Evolutionary conservation across 2,888 invertebrate genomes (phyloP).

Genomic region (Poecilus cupreus): DNA sequence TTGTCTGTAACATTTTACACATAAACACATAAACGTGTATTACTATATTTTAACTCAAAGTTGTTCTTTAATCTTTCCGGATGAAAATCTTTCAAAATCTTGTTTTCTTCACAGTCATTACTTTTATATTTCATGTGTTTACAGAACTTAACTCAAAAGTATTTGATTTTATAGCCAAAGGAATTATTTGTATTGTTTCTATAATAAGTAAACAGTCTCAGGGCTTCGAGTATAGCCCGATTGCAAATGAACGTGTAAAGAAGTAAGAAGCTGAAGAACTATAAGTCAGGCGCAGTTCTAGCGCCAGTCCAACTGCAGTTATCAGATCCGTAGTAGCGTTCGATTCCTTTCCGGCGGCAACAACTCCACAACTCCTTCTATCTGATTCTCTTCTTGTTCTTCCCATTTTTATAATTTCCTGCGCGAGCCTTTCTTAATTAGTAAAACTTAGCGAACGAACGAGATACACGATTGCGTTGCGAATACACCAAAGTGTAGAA

Average conservation of each 20-base stretch:
- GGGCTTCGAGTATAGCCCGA: background rate
- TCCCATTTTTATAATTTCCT: conserved; percentile 62
- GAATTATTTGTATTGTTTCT: no score
- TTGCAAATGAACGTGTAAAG: background rate
- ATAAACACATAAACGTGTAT: no score
- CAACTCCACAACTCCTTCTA: conserved; percentile 30
- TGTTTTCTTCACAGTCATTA: no score
- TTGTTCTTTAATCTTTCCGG: no score
- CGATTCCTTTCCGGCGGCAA: conserved; percentile 42
- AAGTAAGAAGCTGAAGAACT: background rate
- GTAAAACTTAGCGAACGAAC: conserved; percentile 63
- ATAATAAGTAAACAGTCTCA: no score
- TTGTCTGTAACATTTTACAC: no score
- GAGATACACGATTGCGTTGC: conserved; percentile 64
- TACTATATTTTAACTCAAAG: no score
- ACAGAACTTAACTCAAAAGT: no score
- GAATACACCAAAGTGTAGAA: background rate
- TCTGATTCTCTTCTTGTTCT: conserved; percentile 43
- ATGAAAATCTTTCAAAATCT: no score
- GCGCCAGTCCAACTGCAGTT: background rate
- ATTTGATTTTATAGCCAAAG: no score
- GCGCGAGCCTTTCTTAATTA: conserved; percentile 68
- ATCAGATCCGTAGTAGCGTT: conserved; percentile 16
- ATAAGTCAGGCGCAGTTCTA: conserved; percentile 16
- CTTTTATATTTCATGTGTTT: no score